Base-by-base conservation (phyloP, 2,888 invertebrate genomes). In the Phragmatobia fuliginosa region DNA sequence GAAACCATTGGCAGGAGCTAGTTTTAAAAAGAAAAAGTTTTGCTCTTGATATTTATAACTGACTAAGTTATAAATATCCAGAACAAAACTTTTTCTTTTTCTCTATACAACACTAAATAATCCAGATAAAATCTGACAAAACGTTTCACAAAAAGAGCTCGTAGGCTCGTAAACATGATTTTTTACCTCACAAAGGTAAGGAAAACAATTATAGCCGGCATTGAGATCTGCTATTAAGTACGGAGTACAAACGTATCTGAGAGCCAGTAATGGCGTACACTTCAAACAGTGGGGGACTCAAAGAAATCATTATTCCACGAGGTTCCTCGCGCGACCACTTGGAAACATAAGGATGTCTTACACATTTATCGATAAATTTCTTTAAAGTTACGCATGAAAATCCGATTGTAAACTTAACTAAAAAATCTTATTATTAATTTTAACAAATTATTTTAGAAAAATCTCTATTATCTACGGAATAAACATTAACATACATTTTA, bases 251-350 rank as follows among this genome's bases (percentile, higher is more conserved):
- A 90, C 94, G 94, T 93, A 94, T 92, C 92, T 91, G 86, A 86
- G 88, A 84, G 87, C 86, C 90, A 83, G 93, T 94, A 94, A 94
- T 94, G 91, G 93, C 83, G 90, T 87, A 87, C 90, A 88, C 94
- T 92, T 92, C 93, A 94, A 93, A 94, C 93, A 91, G 90, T 87
- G 87, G 85, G 85, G 87, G 89, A 88, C 91, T 94, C 94, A 94
- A 94, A 94, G 94, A 94, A 94, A 94, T 94, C 94, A 94, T 94
- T 94, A 94, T 94, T 94, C 93, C 91, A 90, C 91, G 91, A 91
- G 92, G 89, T 93, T 91, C 92, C 90, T 91, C 88, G 90, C 90
- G 92, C 94, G 93, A 94, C 93, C 94, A 94, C 94, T 94, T 91
- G 93, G 92, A 91, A 93, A 91, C 71, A 28, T 87, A 90, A 88